Base-by-base conservation (phyloP, 2,888 invertebrate species). In the Punctoribates punctum region DNA sequence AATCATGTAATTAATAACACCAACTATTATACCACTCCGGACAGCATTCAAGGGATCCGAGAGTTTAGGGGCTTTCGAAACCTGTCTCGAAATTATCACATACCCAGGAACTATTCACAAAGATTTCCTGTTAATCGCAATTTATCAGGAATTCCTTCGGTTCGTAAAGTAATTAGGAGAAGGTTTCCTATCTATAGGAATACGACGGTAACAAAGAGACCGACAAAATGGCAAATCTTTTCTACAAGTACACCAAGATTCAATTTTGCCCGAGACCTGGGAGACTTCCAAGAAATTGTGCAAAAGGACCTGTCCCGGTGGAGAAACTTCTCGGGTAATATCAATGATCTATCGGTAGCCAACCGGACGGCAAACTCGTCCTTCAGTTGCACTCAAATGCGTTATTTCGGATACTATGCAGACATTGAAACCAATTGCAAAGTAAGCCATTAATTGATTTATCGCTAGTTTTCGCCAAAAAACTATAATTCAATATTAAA, bases 361-460 rank as follows among this genome's bases (percentile, higher is more conserved):
- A 17, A 67, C 20, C 11, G n/a, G 34, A 67, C 65, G 0, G 2
- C 20, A 6, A 67, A 67, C 11, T 20, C 20, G 20, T 1, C 38
- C 15, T 72, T 72, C 72, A 48, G 27, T 15, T 72, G 72, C 20
- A 46, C 48, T 46, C 20, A 25, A n/a, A 72, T 72, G 72, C 17
- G 27, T 27, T 72, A 72, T 27, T 72, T 46, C 48, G 72, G 72
- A 72, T 72, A 72, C 20, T 72, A 72, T 48, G 72, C 72, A 6
- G 72, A 72, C 27, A 46, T 72, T 46, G 27, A 72, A 6, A 13
- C 48, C 23, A 72, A 72, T 38, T 72, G 72, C n/a, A 46, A 48
- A 27, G 72, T 72, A 27, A 72, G 72, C 38, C 13, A 34, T 38
- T 1, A 67, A 67, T 38, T 62, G 15, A 62, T 27, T 62, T 27